These are phyloP conservation scores for Epinephelus lanceolatus DNA, from an alignment of 2,113 vertebrate species.

Conservation along the genomic window DNA sequence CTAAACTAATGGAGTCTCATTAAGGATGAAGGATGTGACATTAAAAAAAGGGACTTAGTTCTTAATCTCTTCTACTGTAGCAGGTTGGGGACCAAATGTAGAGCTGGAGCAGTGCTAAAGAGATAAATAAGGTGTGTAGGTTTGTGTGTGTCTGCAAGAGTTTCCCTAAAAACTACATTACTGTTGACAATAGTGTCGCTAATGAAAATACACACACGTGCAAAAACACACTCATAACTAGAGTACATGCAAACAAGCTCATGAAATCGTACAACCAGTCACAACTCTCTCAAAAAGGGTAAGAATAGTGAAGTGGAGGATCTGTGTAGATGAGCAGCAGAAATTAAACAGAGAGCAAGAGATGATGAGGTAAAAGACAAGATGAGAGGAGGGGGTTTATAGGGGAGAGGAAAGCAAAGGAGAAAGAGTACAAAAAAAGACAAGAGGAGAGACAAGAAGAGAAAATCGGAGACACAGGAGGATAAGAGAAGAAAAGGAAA, in stretches of 20 bases:
- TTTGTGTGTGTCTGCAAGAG: neutral
- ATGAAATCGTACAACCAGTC: neutral
- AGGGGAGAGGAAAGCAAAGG: too few species aligned
- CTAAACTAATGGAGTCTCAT: neutral
- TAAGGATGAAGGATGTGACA: neutral
- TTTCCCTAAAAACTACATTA: neutral
- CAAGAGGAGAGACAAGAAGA: neutral
- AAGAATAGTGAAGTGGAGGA: neutral
- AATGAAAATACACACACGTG: neutral
- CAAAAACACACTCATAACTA: neutral
- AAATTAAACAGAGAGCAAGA: neutral
- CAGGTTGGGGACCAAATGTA: neutral
- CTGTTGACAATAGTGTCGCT: neutral
- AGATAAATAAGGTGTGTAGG: neutral
- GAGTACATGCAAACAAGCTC: neutral
- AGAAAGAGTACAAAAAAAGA: neutral
- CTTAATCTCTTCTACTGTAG: neutral
- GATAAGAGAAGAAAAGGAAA: neutral
- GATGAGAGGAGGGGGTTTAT: too few species aligned
- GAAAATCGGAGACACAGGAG: fast-evolving
- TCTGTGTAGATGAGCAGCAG: neutral
- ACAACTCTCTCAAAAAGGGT: neutral
- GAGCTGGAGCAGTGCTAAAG: neutral
- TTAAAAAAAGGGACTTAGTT: neutral
- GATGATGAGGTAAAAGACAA: neutral